These are phyloP conservation scores for Chymomyza amoena DNA, from an alignment of 2,888 invertebrate species.

Conservation along the genomic window DNA sequence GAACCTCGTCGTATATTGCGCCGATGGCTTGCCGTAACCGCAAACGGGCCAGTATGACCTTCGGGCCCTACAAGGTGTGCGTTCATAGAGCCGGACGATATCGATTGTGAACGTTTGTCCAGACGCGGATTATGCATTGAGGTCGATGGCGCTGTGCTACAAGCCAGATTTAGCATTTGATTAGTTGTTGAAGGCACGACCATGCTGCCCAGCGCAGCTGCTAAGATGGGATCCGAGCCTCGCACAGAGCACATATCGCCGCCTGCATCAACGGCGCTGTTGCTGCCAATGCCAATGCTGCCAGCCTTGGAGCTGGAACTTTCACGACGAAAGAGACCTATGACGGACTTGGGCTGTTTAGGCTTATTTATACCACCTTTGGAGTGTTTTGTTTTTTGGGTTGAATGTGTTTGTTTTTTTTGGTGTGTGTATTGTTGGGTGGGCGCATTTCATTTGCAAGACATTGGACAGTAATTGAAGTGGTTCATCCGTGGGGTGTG, in stretches of 20 bases:
- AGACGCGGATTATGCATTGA: constrained; percentile 70
- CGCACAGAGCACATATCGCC: constrained; percentile 75
- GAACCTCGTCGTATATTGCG: constrained; percentile 88
- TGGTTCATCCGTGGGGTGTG: constrained; percentile 23
- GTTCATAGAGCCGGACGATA: constrained; percentile 70
- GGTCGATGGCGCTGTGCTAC: constrained; percentile 47
- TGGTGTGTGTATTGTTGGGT: background rate
- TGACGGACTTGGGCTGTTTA: constrained; percentile 90
- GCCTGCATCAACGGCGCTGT: constrained; percentile 78
- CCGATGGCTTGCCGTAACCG: constrained; percentile 84
- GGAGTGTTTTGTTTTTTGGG: constrained; percentile 5
- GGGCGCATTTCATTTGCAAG: background rate
- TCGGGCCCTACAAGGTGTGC: constrained; percentile 68
- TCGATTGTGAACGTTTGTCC: constrained; percentile 74
- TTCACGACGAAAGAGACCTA: constrained; percentile 92
- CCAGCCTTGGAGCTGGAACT: constrained; percentile 84
- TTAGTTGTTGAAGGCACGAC: constrained; percentile 78
- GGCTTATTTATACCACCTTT: constrained; percentile 92
- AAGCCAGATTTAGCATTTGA: constrained; percentile 77
- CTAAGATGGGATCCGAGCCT: constrained; percentile 80
- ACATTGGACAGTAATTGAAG: constrained; percentile 8
- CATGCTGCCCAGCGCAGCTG: constrained; percentile 76
- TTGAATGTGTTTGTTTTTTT: constrained; percentile 18
- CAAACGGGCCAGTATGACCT: constrained; percentile 82
- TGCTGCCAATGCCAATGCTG: constrained; percentile 79